These are phyloP conservation scores for Toxotes lorentzi DNA, from an alignment of 2,797 vertebrate genomes.

Conservation along the genomic window DNA sequence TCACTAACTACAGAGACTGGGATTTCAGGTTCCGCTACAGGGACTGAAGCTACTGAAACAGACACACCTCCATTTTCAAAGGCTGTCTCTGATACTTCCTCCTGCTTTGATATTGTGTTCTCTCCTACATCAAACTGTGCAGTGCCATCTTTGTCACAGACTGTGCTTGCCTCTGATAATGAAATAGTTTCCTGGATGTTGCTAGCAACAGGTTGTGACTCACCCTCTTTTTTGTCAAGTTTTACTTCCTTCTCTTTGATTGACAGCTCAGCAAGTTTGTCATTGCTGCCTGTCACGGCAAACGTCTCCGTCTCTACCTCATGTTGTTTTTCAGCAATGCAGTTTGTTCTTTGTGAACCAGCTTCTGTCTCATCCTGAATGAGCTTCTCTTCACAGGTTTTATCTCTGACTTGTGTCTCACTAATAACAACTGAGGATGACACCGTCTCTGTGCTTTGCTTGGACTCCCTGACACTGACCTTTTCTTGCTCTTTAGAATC, in stretches of 20 bases:
- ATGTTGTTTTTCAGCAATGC: slow-evolving; percentile 51
- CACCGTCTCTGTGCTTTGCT: slow-evolving; percentile 26
- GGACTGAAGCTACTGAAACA: slow-evolving; percentile 51
- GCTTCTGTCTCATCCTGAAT: slow-evolving; percentile 26
- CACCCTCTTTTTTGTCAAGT: slow-evolving; percentile 50
- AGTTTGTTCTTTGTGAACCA: slow-evolving; percentile 41
- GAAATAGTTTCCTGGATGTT: slow-evolving; percentile 63
- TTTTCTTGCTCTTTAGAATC: slow-evolving; percentile 47
- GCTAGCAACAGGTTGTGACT: slow-evolving; percentile 59
- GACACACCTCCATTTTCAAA: slow-evolving; percentile 50
- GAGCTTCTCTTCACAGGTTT: slow-evolving; percentile 29
- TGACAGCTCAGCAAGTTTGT: slow-evolving; percentile 51
- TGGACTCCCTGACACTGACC: slow-evolving; percentile 26
- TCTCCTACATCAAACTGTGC: slow-evolving; percentile 52
- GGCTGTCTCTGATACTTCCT: slow-evolving; percentile 37
- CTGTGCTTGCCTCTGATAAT: slow-evolving; percentile 45
- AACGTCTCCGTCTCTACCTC: slow-evolving; percentile 25
- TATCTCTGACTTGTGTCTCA: slow-evolving; percentile 39
- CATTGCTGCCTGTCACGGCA: slow-evolving; percentile 26
- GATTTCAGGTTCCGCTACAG: slow-evolving; percentile 62
- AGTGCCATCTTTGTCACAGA: slow-evolving; percentile 41
- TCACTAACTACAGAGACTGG: slow-evolving; percentile 64
- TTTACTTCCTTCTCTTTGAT: slow-evolving; percentile 57
- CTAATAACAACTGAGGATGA: slow-evolving; percentile 36
- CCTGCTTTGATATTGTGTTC: slow-evolving; percentile 45